Evolutionary conservation across 2,888 invertebrate species (phyloP), one percentile per base, ranked within the genome.

Genomic region (Coelopa pilipes): DNA sequence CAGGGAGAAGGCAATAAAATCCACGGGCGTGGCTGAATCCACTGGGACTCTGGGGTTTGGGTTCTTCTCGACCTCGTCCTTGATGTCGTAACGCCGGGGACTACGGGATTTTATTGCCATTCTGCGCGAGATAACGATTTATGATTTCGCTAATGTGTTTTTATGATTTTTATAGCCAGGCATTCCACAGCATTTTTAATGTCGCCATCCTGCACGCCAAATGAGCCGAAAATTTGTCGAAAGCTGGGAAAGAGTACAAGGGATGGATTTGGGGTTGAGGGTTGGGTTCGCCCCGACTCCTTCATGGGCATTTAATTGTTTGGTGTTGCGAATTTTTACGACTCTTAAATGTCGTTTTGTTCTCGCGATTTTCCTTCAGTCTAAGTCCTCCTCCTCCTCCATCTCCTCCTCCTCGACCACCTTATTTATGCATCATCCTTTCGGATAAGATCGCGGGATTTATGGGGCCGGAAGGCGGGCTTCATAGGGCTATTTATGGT

Each of bases 111-210:
- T 71, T 71, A 68, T 63, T 63, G 55, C 59, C 19, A 21, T 19
- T n/a, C 53, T 57, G 19, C 62, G 72, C 69, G 79, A 81, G 80
- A 81, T 81, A 80, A 75, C 77, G 79, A 81, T 80, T 81, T 81
- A 81, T 80, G 80, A 78, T 79, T 78, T 66, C 74, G 80, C 79
- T 81, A 81, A 81, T 80, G 81, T 79, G 78, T 78, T 80, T 80
- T 80, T 79, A 79, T 81, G 79, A 78, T 78, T 79, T 79, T 79
- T 77, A 79, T 79, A 73, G 76, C 62, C 13, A 34, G 55, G 73
- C 73, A 74, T 53, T 72, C 70, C 72, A 34, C 4, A 7, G 68
- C 69, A 60, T 74, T 75, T 72, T 76, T 74, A 77, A 74, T 76
- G 71, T 62, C 57, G 49, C 53, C 57, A 55, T 55, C 10, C 50